phyloP scores from a whole-genome alignment of 92 coral and sea anemone genomes.

The Zoanthus sansibaricus region DNA sequence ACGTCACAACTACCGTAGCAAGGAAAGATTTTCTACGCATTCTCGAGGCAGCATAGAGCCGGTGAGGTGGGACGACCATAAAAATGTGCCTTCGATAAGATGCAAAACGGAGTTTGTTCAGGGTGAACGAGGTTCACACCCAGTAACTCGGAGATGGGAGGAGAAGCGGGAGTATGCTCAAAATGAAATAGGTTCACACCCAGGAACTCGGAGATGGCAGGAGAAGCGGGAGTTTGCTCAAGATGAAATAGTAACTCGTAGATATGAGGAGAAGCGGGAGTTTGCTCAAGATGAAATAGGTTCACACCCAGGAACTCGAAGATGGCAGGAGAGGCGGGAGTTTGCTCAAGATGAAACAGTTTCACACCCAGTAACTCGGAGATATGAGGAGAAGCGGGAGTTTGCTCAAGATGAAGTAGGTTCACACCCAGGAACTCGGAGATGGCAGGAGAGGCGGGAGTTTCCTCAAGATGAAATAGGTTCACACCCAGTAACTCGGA shows the following conservation, averaged over 20 bases:
- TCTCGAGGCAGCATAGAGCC: not conserved
- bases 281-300: not conserved
- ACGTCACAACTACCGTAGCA: not conserved
- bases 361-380: not conserved
- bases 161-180: not conserved
- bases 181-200: not conserved
- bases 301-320: not conserved
- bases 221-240: not conserved
- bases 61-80: not conserved
- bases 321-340: too few species aligned
- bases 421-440: not conserved
- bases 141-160: slow-evolving; percentile 3
- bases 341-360: not conserved
- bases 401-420: not conserved
- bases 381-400: not conserved
- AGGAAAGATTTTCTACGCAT: not conserved
- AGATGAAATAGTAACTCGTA: not conserved
- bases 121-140: not conserved
- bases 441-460: not conserved
- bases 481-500: not conserved
- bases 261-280: not conserved
- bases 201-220: not conserved
- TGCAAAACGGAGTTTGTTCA: not conserved
- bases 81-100: not conserved
- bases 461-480: not conserved